Conservation (phyloP, 2,888 invertebrate genomes). For the Zonitis immaculata region DNA sequence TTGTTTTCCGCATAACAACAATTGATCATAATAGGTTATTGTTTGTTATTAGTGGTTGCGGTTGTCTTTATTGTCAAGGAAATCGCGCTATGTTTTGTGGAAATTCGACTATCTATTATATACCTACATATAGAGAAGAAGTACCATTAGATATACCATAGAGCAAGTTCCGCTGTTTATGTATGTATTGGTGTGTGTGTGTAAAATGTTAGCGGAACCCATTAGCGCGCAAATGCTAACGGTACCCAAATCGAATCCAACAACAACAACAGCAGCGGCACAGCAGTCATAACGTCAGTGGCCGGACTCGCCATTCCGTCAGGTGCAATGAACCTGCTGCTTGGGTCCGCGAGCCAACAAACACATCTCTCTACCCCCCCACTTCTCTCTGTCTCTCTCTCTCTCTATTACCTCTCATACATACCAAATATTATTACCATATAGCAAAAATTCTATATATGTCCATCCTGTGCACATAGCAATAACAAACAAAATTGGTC, state of each 20-base stretch:
- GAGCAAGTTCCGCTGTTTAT: slow-evolving; percentile 35
- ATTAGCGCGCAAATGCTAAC: slow-evolving; percentile 35
- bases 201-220: background rate
- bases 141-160: slow-evolving; percentile 19
- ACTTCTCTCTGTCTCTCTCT: slow-evolving; percentile 10
- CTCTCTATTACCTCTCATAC: too few species aligned
- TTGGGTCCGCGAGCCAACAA: slow-evolving; percentile 29
- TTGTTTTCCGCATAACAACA: too few species aligned
- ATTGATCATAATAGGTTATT: too few species aligned
- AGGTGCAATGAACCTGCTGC: slow-evolving; percentile 48
- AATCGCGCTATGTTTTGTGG: background rate
- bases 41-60: too few species aligned
- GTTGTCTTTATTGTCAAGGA: too few species aligned
- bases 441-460: background rate
- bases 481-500: slow-evolving; percentile 21
- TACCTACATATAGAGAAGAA: too few species aligned
- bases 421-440: background rate
- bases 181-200: background rate
- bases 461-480: background rate
- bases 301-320: slow-evolving; percentile 47
- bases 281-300: slow-evolving; percentile 43
- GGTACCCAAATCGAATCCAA: slow-evolving; percentile 46
- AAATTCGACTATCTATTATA: too few species aligned
- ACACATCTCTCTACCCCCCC: slow-evolving; percentile 24
- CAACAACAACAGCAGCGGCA: too few species aligned